Base-by-base conservation (phyloP, 2,888 invertebrate species). In the Bhutanitis thaidina region DNA sequence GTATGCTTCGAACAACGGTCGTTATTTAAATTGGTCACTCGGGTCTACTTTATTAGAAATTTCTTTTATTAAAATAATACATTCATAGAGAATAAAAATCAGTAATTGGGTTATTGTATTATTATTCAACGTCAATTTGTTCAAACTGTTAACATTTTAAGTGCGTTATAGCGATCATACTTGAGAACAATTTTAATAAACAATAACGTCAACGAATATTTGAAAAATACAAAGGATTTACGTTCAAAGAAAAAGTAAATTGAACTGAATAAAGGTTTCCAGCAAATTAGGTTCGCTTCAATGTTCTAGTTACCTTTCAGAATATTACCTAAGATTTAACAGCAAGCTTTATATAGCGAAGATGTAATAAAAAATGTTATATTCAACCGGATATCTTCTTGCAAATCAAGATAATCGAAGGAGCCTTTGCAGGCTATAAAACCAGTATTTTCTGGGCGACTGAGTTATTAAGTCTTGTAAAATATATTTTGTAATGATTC, bases 1-100 rank as follows among this genome's bases (percentile, higher is more conserved):
- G 41, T 43, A 25, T 13, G 41, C 29, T 29, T 10, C 4, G 36
- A 44, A 25, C 20, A 20, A 12, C 9, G 25, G 12, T 36, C 25
- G 48, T 49, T 43, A 43, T 48, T 48, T 39, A 27, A 45, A 44
- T 25, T 50, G 29, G 40, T 35, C 14, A 45, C 40, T 35, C 45
- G 30, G 40, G 8, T 35, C 0, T 10, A 12, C 12, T 34, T 34
- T 12, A 1, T 5, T 27, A 27, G 27, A 7, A 27, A 8, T 4
- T 8, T 1, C 7, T 27, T 27, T 1, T 27, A 7, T 27, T 27
- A 7, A 27, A 27, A 27, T 27, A 27, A 8, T 7, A 27, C 8
- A 27, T 7, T 27, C 8, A 27, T 4, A 27, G 7, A 27, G 27
- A 27, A 27, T 27, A 8, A 20, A 20, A 20, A 5, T 5, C 20